Conservation (phyloP, 2,797 vertebrate species). For the Pantherophis vulpinus region DNA sequence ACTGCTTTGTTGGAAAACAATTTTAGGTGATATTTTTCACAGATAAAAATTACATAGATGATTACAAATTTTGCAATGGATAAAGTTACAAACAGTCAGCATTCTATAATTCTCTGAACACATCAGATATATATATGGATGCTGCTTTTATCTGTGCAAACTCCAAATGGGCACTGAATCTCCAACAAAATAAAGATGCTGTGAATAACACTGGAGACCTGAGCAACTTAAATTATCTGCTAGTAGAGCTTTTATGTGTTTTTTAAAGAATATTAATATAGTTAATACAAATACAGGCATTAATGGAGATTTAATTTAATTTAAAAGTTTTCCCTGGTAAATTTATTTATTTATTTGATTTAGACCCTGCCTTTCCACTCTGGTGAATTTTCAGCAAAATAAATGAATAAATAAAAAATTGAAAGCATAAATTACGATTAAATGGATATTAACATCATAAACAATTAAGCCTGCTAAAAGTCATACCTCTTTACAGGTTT, state of each 20-base stretch:
- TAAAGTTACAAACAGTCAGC: neutral
- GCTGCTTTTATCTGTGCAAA: neutral
- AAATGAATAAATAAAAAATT: neutral
- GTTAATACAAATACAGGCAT: slow-evolving; percentile 26
- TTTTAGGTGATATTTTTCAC: slow-evolving; percentile 9
- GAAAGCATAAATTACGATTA: neutral
- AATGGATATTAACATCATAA: neutral
- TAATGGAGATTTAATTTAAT: slow-evolving; percentile 34
- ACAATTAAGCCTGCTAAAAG: neutral
- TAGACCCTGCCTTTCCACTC: neutral
- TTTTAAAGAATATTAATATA: slow-evolving; percentile 36
- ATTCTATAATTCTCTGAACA: neutral
- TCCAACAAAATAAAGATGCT: neutral
- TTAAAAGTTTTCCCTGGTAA: slow-evolving; percentile 27
- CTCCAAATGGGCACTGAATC: slow-evolving; percentile 1
- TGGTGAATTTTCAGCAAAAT: neutral
- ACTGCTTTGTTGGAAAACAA: neutral
- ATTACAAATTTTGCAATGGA: neutral
- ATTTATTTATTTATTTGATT: neutral
- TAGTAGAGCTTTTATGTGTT: slow-evolving; percentile 10
- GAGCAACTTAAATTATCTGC: slow-evolving; percentile 14
- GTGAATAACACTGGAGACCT: neutral
- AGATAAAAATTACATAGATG: neutral
- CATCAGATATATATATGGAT: neutral
- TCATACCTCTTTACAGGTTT: neutral